These are phyloP conservation scores for Hystrix cristata DNA, from an alignment of 2,113 vertebrate species.

Conservation along the genomic window DNA sequence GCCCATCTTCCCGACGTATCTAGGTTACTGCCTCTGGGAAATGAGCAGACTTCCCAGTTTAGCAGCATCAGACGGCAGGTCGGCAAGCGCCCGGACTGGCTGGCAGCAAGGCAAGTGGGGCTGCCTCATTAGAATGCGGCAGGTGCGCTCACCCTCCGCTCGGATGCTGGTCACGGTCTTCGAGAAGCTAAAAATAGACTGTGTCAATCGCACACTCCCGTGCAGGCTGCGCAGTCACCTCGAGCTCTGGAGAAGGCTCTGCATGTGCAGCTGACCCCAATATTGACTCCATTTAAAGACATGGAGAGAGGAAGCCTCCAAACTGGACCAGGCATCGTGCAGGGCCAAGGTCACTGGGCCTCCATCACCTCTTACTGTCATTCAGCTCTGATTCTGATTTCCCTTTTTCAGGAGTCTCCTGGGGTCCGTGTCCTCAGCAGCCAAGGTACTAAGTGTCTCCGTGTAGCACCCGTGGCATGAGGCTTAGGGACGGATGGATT, in stretches of 20 bases:
- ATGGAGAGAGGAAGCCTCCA: slow-evolving; percentile 51
- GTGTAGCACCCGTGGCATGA: background rate
- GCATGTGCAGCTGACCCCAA: slow-evolving; percentile 66
- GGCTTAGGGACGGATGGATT: background rate
- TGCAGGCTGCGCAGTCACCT: slow-evolving; percentile 77
- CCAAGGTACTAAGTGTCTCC: background rate
- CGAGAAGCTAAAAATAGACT: slow-evolving; percentile 84
- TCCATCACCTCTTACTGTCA: background rate
- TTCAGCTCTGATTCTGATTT: background rate
- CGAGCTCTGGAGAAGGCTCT: slow-evolving; percentile 71
- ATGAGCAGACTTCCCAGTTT: slow-evolving; percentile 79
- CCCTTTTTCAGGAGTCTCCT: background rate
- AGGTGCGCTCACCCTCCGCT: slow-evolving; percentile 79
- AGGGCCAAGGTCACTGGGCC: slow-evolving; percentile 29
- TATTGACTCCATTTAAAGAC: slow-evolving; percentile 74
- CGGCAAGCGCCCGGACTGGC: slow-evolving; percentile 59
- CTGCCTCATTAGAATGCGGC: slow-evolving; percentile 83
- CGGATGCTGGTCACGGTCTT: slow-evolving; percentile 79
- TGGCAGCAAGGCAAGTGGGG: slow-evolving; percentile 48
- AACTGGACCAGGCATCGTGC: background rate
- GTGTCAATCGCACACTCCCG: slow-evolving; percentile 76
- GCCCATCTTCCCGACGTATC: slow-evolving; percentile 74
- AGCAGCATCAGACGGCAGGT: slow-evolving; percentile 76
- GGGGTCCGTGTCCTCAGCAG: background rate
- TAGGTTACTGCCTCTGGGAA: slow-evolving; percentile 83